These are phyloP conservation scores for Drosophila tanythrix DNA, from an alignment of 2,888 invertebrate genomes.

Conservation along the genomic window DNA sequence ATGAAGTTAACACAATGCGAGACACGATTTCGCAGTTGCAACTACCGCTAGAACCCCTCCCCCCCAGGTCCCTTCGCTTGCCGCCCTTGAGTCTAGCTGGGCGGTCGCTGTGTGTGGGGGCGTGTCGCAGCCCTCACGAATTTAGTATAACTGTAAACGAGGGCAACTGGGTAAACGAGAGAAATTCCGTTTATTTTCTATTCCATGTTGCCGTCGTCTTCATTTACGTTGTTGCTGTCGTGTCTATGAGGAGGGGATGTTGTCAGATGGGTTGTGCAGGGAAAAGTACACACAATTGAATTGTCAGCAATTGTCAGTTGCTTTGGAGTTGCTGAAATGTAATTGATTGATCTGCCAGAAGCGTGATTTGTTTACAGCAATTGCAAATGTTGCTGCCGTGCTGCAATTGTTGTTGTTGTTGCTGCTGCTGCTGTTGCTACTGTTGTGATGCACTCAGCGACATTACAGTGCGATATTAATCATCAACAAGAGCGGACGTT, in stretches of 20 bases:
- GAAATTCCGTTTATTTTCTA: conserved; percentile 22
- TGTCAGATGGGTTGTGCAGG: not conserved
- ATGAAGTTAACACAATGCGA: conserved; percentile 67
- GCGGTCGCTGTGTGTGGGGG: conserved; percentile 50
- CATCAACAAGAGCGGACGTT: conserved; percentile 56
- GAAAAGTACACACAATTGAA: conserved; percentile 58
- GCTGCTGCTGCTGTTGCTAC: conserved; percentile 20
- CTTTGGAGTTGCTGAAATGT: conserved; percentile 43
- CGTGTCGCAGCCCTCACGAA: conserved; percentile 67
- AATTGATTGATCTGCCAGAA: conserved; percentile 71
- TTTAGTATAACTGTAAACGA: conserved; percentile 64
- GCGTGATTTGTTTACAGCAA: conserved; percentile 76
- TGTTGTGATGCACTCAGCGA: conserved; percentile 33
- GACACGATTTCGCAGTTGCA: conserved; percentile 62
- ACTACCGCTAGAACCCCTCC: not conserved
- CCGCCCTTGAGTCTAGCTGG: conserved; percentile 15
- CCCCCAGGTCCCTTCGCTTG: not conserved
- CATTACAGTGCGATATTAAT: conserved; percentile 58
- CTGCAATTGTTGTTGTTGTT: conserved; percentile 14
- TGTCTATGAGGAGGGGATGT: conserved; percentile 34
- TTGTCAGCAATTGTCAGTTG: conserved; percentile 63
- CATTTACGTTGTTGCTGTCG: conserved; percentile 59
- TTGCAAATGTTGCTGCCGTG: conserved; percentile 54
- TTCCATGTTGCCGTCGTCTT: conserved; percentile 21
- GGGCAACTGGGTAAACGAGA: conserved; percentile 23